Evolutionary conservation across 2,888 invertebrate species (phyloP), one percentile per base, ranked within the genome.

Genomic region (Caenorhabditis sp.): DNA sequence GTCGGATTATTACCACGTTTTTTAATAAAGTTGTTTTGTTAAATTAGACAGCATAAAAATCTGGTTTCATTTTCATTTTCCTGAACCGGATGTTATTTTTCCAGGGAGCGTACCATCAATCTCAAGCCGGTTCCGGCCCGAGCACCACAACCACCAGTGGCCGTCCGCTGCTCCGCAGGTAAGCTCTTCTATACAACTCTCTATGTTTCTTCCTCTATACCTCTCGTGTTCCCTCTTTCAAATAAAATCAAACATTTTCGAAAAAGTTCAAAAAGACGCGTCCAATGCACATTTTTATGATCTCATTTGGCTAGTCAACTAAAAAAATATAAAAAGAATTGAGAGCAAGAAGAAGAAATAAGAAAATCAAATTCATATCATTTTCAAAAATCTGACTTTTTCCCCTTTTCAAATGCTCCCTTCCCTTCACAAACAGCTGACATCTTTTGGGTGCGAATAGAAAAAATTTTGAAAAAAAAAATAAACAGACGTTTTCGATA

Each of bases 141-240:
- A 80, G 74, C 83, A 83, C 75, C 81, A 83, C 81, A 81, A 80
- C 77, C 83, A 83, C 78, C 77, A 79, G 77, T 83, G 83, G 83
- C 83, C 83, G 79, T 72, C 83, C 81, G 67, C 81, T 80, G 78
- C 81, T 81, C 81, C 83, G 70, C 77, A 83, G 81, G 83, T 83
- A 53, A 62, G 50, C 21, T 43, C 36, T 36, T 36, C 36, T 36
- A 8, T 36, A 10, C 5, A 43, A 10, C 10, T 17, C 14, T 43
- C 14, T 43, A 10, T 17, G 3, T 43, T 17, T 17, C 43, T 14
- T 43, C 17, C 14, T 43, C 43, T 43, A 14, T 43, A 10, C 43
- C 12, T 10, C 12, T 43, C 43, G 3, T 43, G 12, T 43, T 43
- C 17, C 12, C 36, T 10, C 36, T 5, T 36, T 36, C 10, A 10